phyloP scores from a whole-genome alignment of 2,888 invertebrate genomes.

The Cephus sareptanus region DNA sequence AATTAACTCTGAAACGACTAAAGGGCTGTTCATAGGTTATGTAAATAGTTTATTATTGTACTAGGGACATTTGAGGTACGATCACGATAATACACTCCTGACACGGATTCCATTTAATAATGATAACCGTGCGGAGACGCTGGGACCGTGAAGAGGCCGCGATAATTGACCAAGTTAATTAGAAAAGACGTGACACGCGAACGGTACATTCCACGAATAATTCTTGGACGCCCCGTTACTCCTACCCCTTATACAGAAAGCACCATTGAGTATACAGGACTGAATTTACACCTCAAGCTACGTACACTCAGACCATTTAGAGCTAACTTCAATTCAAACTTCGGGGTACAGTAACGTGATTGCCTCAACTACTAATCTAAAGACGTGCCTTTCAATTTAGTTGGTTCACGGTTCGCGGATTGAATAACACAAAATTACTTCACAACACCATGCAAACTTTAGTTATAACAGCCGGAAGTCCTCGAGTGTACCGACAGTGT shows the following conservation, averaged over 20 bases:
- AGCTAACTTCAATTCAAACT: constrained; percentile 5
- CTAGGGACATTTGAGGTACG: neutral
- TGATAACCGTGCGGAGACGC: constrained; percentile 18
- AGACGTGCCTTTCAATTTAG: constrained; percentile 5
- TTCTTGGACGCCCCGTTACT: constrained; percentile 15
- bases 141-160: constrained; percentile 26
- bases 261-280: neutral
- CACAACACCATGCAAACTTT: neutral
- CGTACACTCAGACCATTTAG: neutral
- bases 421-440: neutral
- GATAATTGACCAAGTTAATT: constrained; percentile 54
- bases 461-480: neutral
- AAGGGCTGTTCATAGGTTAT: neutral
- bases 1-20: neutral
- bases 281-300: neutral
- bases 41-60: neutral
- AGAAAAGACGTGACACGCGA: constrained; percentile 52
- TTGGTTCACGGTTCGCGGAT: neutral
- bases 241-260: neutral
- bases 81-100: neutral
- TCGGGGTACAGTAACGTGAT: neutral
- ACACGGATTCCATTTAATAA: constrained; percentile 1
- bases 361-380: neutral
- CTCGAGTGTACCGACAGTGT: neutral
- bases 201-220: constrained; percentile 42